Conservation (phyloP, 2,888 invertebrate species). For the Orthosia cruda region DNA sequence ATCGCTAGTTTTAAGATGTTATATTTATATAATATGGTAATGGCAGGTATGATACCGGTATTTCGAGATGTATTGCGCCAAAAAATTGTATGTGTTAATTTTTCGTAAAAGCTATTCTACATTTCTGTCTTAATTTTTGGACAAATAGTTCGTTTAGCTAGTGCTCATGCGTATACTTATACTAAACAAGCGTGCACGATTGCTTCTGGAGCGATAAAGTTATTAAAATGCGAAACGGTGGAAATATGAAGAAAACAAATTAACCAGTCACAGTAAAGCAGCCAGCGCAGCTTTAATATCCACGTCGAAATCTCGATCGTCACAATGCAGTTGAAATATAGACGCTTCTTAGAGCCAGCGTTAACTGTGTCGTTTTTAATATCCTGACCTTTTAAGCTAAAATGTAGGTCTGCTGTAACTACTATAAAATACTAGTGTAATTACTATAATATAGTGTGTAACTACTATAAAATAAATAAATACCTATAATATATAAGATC, state of each 20-base stretch:
- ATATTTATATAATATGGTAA: conserved; percentile 92
- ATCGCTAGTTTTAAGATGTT: conserved; percentile 92
- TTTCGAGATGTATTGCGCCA: conserved; percentile 91
- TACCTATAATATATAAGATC: no score
- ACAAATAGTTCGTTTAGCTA: conserved; percentile 90
- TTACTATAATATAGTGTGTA: no score
- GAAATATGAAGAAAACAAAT: conserved; percentile 72
- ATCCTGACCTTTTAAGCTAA: conserved; percentile 34
- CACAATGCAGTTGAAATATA: conserved; percentile 80
- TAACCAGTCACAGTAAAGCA: conserved; percentile 83
- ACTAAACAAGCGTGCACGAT: no score
- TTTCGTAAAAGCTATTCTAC: conserved; percentile 88
- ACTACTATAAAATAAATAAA: no score
- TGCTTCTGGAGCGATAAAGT: no score
- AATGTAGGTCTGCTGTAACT: no score
- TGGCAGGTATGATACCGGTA: conserved; percentile 90
- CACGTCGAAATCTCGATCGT: conserved; percentile 87
- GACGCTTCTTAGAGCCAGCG: conserved; percentile 85
- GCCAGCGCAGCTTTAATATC: conserved; percentile 88
- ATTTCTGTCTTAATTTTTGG: no score
- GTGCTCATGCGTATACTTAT: no score
- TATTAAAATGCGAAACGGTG: no score
- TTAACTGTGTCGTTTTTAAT: conserved; percentile 79
- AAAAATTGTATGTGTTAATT: conserved; percentile 92
- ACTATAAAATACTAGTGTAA: no score